Conservation (phyloP, 1,140 invertebrate species). For the Macrocentrus cingulum region DNA sequence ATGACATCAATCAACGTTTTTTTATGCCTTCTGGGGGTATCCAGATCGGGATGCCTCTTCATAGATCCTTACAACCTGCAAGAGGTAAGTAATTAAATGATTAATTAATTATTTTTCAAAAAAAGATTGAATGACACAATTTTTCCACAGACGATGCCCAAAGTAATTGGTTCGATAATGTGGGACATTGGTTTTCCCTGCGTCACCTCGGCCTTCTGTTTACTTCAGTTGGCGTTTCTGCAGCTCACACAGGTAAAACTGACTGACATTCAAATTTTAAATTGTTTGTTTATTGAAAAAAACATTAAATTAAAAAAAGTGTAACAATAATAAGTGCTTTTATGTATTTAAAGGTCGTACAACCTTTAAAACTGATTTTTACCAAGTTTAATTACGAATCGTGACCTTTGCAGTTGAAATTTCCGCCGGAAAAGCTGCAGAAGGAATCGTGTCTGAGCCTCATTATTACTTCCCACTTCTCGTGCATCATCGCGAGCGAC, state of each 20-base stretch:
- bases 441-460: conserved; percentile 62
- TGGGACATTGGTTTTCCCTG: conserved; percentile 68
- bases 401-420: conserved; percentile 52
- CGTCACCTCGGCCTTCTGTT: conserved; percentile 64
- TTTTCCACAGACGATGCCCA: conserved; percentile 61
- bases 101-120: too few relatives aligned
- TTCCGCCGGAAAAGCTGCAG: conserved; percentile 59
- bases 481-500: conserved; percentile 60
- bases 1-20: conserved; percentile 68
- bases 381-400: neutral
- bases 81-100: too few relatives aligned
- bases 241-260: conserved; percentile 65
- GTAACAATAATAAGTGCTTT: too few relatives aligned
- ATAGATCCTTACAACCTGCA: conserved; percentile 66
- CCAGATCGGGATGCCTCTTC: conserved; percentile 61
- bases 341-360: too few relatives aligned
- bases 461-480: conserved; percentile 64
- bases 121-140: too few relatives aligned
- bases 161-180: conserved; percentile 60
- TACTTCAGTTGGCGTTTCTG: conserved; percentile 65
- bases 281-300: too few relatives aligned
- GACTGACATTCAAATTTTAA: too few relatives aligned
- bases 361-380: too few relatives aligned
- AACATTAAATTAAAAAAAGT: too few relatives aligned
- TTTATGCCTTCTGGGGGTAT: conserved; percentile 63